These are phyloP conservation scores for Melikaiella ostensackeni DNA, from an alignment of 2,888 invertebrate genomes.

Conservation along the genomic window DNA sequence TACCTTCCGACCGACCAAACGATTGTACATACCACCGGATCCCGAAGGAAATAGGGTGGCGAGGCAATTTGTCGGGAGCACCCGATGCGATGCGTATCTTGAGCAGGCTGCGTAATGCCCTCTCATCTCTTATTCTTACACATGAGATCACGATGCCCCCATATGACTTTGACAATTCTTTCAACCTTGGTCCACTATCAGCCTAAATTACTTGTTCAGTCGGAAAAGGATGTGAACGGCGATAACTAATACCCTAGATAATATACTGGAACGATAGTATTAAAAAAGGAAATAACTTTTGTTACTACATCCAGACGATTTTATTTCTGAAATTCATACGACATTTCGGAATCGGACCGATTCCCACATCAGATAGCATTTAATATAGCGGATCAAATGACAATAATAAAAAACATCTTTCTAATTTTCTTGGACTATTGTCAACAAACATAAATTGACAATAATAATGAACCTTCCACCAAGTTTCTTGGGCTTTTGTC, in stretches of 20 bases:
- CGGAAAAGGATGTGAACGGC: not conserved
- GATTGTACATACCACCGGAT: slow-evolving; percentile 55
- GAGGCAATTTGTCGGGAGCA: slow-evolving; percentile 70
- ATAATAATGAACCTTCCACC: no score
- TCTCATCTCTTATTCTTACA: slow-evolving; percentile 68
- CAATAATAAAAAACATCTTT: no score
- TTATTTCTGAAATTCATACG: no score
- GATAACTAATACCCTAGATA: not conserved
- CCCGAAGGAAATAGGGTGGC: slow-evolving; percentile 56
- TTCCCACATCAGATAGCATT: no score
- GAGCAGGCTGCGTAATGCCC: slow-evolving; percentile 66
- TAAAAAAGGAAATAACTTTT: no score
- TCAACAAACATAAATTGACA: no score
- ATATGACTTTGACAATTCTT: not conserved
- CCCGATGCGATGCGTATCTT: slow-evolving; percentile 70
- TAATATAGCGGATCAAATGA: no score
- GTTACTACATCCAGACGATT: no score
- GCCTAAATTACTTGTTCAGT: not conserved
- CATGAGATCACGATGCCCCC: slow-evolving; percentile 54
- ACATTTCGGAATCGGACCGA: no score
- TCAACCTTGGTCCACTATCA: slow-evolving; percentile 38
- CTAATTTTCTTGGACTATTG: no score
- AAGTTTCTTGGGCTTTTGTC: no score
- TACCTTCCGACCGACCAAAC: slow-evolving; percentile 54
- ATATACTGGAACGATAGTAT: not conserved